Conservation (phyloP, 92 coral and sea anemone genomes). For the Isaurus tuberculatus region DNA sequence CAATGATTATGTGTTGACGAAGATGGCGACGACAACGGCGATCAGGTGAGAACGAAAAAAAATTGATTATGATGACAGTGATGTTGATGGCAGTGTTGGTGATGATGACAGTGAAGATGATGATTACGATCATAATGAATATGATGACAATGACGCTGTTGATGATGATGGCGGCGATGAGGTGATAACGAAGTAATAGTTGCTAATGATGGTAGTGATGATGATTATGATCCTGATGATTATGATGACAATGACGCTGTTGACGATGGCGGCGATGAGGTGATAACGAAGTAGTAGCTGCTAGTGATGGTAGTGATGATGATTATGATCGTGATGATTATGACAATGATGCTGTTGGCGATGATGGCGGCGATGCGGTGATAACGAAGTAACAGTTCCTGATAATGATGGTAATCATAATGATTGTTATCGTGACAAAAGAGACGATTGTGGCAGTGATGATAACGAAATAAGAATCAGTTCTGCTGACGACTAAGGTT, state of each 20-base stretch:
- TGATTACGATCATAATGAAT: not conserved
- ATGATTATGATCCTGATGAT: not conserved
- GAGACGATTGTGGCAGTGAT: not conserved
- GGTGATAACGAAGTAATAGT: too few species aligned
- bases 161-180: not conserved
- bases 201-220: not conserved
- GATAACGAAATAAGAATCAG: not conserved
- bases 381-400: not conserved
- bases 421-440: not conserved
- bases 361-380: not conserved
- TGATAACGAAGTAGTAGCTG: not conserved
- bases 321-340: not conserved
- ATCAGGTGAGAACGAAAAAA: too few species aligned
- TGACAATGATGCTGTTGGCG: not conserved
- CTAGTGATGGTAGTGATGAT: not conserved
- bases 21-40: not conserved
- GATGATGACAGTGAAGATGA: not conserved
- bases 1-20: too few species aligned
- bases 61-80: not conserved
- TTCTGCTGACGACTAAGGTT: not conserved
- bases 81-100: not conserved
- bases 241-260: not conserved
- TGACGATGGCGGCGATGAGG: not conserved
- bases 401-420: not conserved
- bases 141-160: not conserved